These are phyloP conservation scores for Platyrinchus mystaceus DNA, from an alignment of 2,797 vertebrate genomes.

Conservation along the genomic window DNA sequence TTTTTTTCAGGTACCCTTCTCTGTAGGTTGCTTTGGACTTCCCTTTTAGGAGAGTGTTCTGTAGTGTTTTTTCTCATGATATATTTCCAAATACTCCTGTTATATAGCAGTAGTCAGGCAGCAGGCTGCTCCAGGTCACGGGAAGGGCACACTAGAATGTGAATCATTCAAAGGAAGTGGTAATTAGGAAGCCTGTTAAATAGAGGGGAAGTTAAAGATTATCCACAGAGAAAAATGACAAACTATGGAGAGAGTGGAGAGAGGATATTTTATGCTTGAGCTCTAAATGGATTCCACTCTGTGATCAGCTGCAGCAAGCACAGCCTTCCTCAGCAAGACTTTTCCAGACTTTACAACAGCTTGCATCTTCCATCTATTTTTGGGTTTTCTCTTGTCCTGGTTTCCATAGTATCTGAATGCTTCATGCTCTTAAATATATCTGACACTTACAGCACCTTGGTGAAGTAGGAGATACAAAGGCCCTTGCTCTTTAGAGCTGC, in stretches of 20 bases:
- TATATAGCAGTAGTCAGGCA: background rate
- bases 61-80: background rate
- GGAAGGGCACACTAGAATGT: background rate
- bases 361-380: conserved; percentile 51
- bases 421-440: conserved; percentile 52
- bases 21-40: background rate
- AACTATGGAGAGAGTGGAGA: background rate
- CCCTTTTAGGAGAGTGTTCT: background rate
- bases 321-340: conserved; percentile 34
- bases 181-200: conserved; percentile 17
- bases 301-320: conserved; percentile 26
- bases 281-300: conserved; percentile 17
- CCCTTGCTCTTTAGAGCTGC: background rate
- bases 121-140: background rate
- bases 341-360: conserved; percentile 45
- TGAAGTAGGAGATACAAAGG: conserved; percentile 34
- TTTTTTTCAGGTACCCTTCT: background rate
- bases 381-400: conserved; percentile 49
- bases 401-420: conserved; percentile 60
- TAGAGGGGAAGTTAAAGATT: background rate
- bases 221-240: background rate
- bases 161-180: background rate
- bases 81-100: background rate
- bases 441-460: conserved; percentile 51
- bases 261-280: background rate